Percentiles rank a stretch among this genome's conserved stretches.
Evolutionary conservation across 2,113 vertebrate genomes (phyloP).

Genomic region (Platichthys stellatus): DNA sequence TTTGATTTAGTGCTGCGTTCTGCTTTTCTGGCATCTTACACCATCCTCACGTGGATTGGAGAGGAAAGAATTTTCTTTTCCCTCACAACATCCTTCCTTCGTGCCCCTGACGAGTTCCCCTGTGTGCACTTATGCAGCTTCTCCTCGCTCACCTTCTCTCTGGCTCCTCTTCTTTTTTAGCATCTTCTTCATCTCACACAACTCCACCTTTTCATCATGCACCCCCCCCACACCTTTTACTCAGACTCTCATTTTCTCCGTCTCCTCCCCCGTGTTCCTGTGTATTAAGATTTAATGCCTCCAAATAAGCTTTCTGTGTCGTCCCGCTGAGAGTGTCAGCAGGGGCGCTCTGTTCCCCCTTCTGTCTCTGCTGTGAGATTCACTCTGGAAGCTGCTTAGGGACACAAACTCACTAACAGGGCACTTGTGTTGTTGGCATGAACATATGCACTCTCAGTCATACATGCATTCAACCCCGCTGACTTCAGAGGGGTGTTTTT

Average conservation of each 20-base stretch:
- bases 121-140: conserved; percentile 9
- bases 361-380: conserved; percentile 66
- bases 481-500: conserved; percentile 20
- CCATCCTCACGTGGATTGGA: conserved; percentile 61
- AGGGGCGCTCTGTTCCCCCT: conserved; percentile 62
- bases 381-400: conserved; percentile 59
- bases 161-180: conserved; percentile 15
- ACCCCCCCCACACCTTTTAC: conserved; percentile 11
- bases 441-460: conserved; percentile 22
- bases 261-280: conserved; percentile 46
- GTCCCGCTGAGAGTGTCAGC: conserved; percentile 74
- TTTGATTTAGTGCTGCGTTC: conserved; percentile 72
- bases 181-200: conserved; percentile 13
- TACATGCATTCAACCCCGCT: conserved; percentile 6
- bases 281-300: conserved; percentile 77
- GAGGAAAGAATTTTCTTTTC: conserved; percentile 67
- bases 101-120: conserved; percentile 62
- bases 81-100: conserved; percentile 67
- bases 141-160: conserved; percentile 23
- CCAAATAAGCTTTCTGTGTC: conserved; percentile 77
- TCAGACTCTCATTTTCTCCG: conserved; percentile 41
- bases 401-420: conserved; percentile 32
- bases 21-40: conserved; percentile 64
- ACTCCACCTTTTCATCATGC: conserved; percentile 10
- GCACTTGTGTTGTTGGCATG: conserved; percentile 36